Percentiles rank a stretch among this genome's conserved stretches.
phyloP scores from a whole-genome alignment of 37 sponge, comb jelly and placozoan genomes.

The Theonella swinhoei region DNA sequence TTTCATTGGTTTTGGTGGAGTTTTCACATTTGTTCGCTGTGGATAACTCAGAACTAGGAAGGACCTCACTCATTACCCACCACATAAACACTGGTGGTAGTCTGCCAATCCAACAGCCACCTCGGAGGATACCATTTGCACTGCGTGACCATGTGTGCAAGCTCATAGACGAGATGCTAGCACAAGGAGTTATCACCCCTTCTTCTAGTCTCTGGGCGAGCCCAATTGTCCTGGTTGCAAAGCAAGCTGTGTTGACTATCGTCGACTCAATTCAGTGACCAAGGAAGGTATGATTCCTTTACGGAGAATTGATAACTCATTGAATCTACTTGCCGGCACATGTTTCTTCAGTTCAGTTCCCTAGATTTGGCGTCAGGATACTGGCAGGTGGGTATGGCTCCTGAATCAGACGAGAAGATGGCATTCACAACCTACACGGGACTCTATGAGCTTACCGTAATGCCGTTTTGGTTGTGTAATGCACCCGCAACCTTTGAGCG shows the following conservation, averaged over 20 bases:
- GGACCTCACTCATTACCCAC: background rate
- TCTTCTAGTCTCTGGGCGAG: slow-evolving; percentile 24
- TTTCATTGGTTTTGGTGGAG: background rate
- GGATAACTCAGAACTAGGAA: slow-evolving; percentile 19
- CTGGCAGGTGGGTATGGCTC: slow-evolving; percentile 4
- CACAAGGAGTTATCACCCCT: slow-evolving; percentile 8
- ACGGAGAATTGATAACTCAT: slow-evolving; percentile 4
- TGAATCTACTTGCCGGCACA: background rate
- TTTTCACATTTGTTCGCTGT: slow-evolving; percentile 16
- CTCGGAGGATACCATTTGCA: background rate
- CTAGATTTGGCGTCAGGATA: slow-evolving; percentile 13
- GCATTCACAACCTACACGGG: slow-evolving; percentile 11
- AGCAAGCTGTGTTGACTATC: slow-evolving; percentile 6
- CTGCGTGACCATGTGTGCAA: background rate
- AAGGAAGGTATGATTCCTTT: background rate
- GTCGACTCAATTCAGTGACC: background rate
- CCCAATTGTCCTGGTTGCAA: background rate
- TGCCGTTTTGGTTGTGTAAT: slow-evolving; percentile 17
- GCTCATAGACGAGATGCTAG: slow-evolving; percentile 6
- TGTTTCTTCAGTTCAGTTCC: background rate
- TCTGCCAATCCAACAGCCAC: slow-evolving; percentile 17
- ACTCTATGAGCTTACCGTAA: background rate
- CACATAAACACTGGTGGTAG: slow-evolving; percentile 12
- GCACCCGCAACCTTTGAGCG: slow-evolving; percentile 37
- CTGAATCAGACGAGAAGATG: background rate